Base-by-base conservation (phyloP, 2,797 vertebrate genomes). In the Fratercula arctica region DNA sequence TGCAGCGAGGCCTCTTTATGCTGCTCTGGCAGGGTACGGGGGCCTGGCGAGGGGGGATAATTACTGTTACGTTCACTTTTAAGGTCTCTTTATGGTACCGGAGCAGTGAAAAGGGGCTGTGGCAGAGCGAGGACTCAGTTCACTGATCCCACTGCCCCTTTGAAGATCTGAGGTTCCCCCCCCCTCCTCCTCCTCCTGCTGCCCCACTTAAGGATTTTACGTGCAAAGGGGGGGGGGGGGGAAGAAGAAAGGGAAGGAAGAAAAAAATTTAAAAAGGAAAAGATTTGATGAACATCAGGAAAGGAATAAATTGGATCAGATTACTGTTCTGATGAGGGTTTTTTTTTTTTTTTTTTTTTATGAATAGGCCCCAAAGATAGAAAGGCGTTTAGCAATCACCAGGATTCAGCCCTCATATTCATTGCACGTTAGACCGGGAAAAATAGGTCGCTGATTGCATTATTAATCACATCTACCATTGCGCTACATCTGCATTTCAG, bases 381-480 rank as follows among this genome's bases (percentile, higher is more conserved):
- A 86, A 96, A 93, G 84, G 86, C 93, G 31, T 89, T 94, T 28
- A 95, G 96, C 96, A 97, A 96, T 96, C 96, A 97, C 92, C 93
- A 95, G 95, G 94, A 94, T 96, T 96, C 92, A 96, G 92, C 94
- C 93, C 96, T 96, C 92, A 73, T 29, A 96, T 95, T 95, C 96
- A 95, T 3, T 19, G 88, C 95, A 94, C 83, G 80, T 96, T 95
- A 94, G 88, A 39, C 90, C 7, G 7, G 96, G 95, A 94, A 96
- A 96, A 96, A 95, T 96, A 96, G 96, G 96, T 96, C 95, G 95
- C 93, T 96, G 96, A 96, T 96, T 96, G 94, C 96, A 97, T 97
- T 96, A 97, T 97, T 97, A 96, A 97, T 96, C 95, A 93, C 90
- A 87, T 54, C 87, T 3, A 89, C 33, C 89, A 89, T 43, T 7